phyloP scores from a whole-genome alignment of 2,113 vertebrate genomes.

The Phyllostomus discolor region DNA sequence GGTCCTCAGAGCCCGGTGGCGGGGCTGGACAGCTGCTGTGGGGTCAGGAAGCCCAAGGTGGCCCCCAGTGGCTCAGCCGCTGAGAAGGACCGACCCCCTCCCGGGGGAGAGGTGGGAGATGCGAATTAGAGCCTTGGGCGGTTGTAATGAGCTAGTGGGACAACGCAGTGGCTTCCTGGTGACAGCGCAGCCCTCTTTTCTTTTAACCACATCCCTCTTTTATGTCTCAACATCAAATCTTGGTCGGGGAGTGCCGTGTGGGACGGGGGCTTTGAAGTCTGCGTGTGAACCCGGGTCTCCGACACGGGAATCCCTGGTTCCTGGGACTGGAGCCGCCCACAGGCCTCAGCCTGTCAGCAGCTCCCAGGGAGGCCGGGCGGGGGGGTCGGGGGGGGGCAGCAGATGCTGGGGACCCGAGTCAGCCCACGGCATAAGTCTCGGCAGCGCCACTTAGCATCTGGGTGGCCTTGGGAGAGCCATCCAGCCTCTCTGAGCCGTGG shows the following conservation, averaged over 20 bases:
- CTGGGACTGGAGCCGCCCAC: accelerated
- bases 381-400: neutral
- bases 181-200: neutral
- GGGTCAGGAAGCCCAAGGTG: too few species aligned
- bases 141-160: neutral
- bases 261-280: neutral
- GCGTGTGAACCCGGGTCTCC: neutral
- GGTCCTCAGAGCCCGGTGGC: neutral
- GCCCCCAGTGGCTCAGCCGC: accelerated
- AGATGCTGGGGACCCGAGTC: neutral
- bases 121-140: neutral
- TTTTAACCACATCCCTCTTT: neutral
- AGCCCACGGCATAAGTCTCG: accelerated
- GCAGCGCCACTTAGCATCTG: neutral
- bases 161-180: neutral
- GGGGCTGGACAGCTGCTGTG: neutral
- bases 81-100: accelerated
- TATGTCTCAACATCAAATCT: neutral
- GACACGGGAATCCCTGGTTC: neutral
- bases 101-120: neutral
- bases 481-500: neutral
- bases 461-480: neutral
- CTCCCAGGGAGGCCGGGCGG: neutral
- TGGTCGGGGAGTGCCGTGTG: neutral
- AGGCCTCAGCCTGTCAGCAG: neutral